phyloP scores from a whole-genome alignment of 2,113 vertebrate species.

The Mesocricetus auratus region DNA sequence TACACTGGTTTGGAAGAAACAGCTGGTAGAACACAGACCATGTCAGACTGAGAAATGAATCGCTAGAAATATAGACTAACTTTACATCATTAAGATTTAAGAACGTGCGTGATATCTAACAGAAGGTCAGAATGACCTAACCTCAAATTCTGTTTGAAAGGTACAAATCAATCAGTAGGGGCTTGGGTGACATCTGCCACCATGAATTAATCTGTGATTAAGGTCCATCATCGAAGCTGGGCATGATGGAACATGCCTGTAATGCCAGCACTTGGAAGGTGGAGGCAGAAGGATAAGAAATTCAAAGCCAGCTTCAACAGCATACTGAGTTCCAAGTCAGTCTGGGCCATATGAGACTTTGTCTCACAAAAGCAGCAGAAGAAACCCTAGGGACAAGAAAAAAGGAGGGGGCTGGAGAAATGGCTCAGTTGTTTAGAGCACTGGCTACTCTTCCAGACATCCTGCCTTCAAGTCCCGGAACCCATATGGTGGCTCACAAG shows the following conservation, averaged over 20 bases:
- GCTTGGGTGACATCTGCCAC: not conserved
- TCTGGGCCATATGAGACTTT: not conserved
- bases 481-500: not conserved
- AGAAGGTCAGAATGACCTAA: slow-evolving; percentile 11
- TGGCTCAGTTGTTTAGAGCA: not conserved
- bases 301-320: not conserved
- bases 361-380: not conserved
- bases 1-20: not conserved
- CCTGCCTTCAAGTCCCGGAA: not conserved
- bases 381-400: not conserved
- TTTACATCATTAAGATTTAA: slow-evolving; percentile 38
- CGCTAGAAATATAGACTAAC: not conserved
- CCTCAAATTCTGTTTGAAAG: slow-evolving; percentile 28
- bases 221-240: not conserved
- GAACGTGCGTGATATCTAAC: not conserved
- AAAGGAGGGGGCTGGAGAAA: not conserved
- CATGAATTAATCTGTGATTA: slow-evolving; percentile 6
- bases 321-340: not conserved
- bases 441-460: not conserved
- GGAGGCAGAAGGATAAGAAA: not conserved
- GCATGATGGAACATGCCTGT: not conserved
- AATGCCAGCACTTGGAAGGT: not conserved
- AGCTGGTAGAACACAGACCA: not conserved
- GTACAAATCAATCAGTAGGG: slow-evolving; percentile 2
- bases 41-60: slow-evolving; percentile 16